Conservation (phyloP, 37 sponge, comb jelly and placozoan genomes). For the Theonella swinhoei region DNA sequence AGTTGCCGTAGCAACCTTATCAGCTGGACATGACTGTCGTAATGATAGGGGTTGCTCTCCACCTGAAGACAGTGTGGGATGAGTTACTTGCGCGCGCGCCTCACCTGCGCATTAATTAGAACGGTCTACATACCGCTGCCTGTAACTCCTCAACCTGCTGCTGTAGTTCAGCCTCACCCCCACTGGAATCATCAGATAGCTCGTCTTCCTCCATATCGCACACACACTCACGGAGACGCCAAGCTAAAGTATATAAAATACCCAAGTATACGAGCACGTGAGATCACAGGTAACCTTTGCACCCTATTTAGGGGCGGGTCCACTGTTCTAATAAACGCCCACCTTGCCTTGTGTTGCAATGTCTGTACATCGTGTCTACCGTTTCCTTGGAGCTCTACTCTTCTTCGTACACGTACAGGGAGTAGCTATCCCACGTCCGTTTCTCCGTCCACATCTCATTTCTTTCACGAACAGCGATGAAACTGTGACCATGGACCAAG, state of each 20-base stretch:
- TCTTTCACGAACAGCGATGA: too few relatives aligned
- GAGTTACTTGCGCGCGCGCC: background rate
- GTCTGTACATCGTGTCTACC: too few relatives aligned
- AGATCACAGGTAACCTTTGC: background rate
- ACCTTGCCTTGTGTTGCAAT: background rate
- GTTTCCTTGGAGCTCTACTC: too few relatives aligned
- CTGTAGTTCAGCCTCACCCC: background rate
- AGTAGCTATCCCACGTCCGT: too few relatives aligned
- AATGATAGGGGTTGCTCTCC: constrained; percentile 55
- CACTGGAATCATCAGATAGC: background rate
- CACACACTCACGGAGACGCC: too few relatives aligned
- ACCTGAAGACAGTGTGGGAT: constrained; percentile 6
- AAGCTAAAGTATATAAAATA: too few relatives aligned
- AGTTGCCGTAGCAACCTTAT: constrained; percentile 44
- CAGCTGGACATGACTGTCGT: constrained; percentile 75
- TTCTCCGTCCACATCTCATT: too few relatives aligned
- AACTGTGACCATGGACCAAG: too few relatives aligned
- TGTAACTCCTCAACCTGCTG: background rate
- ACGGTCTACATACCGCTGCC: background rate
- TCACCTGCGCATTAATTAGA: background rate
- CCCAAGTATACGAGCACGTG: too few relatives aligned
- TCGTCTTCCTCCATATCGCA: background rate
- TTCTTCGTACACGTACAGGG: too few relatives aligned
- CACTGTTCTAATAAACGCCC: background rate
- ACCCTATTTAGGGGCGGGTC: too few relatives aligned